Percentiles rank a stretch among this genome's conserved stretches.
Conservation (phyloP, 2,113 vertebrate species). For the Alexandromys fortis region DNA sequence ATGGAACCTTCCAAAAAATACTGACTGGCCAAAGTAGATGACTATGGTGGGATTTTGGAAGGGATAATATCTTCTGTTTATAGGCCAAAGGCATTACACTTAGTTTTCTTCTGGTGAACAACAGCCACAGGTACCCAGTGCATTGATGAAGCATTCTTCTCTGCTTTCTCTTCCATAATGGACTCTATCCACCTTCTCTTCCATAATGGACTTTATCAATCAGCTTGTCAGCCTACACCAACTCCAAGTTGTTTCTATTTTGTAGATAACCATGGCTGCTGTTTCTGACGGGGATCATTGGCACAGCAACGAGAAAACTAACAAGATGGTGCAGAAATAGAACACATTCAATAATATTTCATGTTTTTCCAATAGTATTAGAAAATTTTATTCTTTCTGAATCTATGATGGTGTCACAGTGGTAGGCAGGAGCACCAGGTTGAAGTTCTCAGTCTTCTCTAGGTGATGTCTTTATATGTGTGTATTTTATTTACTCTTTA, state of each 20-base stretch:
- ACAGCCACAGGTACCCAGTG: no score
- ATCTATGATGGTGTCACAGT: background rate
- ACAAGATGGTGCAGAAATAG: no score
- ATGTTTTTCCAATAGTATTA: background rate
- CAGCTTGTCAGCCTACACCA: background rate
- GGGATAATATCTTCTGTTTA: background rate
- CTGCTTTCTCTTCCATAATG: background rate
- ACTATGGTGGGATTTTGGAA: background rate
- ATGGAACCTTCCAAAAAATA: background rate
- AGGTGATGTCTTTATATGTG: background rate
- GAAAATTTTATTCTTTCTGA: background rate
- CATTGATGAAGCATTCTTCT: background rate
- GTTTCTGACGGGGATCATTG: background rate
- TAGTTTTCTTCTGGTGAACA: background rate
- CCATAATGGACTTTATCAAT: background rate
- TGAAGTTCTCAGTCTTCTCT: background rate
- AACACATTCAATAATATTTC: background rate
- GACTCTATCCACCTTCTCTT: no score
- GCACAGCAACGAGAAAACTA: background rate
- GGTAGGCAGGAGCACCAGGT: rapidly evolving
- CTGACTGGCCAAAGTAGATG: background rate
- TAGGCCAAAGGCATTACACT: background rate
- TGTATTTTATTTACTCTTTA: background rate
- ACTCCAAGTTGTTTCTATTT: background rate
- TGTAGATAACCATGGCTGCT: background rate